Evolutionary conservation across 2,113 vertebrate species (phyloP), one percentile per base, ranked within the genome.

Genomic region (Anarrhichthys ocellatus): DNA sequence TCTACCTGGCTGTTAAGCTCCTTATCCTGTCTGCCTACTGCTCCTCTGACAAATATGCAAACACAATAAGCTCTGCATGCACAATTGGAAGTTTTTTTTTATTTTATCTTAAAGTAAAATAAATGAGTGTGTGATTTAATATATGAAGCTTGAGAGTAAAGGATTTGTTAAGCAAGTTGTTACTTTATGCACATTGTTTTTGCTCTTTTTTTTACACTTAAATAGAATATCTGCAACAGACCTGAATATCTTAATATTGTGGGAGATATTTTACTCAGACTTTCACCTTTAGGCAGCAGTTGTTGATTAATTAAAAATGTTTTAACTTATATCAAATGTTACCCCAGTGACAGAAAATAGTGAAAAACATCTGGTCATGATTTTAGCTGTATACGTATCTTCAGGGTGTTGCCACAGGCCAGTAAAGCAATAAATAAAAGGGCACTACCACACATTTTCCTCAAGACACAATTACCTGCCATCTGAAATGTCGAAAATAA

Each of bases 1-100:
- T 22, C 56, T 68, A 83, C 68, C 73, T 75, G 38, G 52, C 59
- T 73, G 52, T 56, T 48, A 76, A 69, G 48, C 62, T 78, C 62
- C 34, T 77, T 74, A 76, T 71, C 36, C n/a, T 76, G 59, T 68
- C 80, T 79, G 50, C 27, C 46, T 64, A 32, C 48, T 38, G 42
- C 17, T 76, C 67, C 56, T 72, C 14, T 64, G 52, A 73, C 62
- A 81, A 80, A 38, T 29, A 46, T 63, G 27, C 24, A 65, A 63
- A 71, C 54, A 77, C 9, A 56, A 9, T 40, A 48, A 32, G 20
- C 9, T 44, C 44, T 42, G 29, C n/a, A 63, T 29, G 9, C 36
- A 63, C 59, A 65, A 58, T 54, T 70, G 27, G 14, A 50, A 32
- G 18, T 4, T 29, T 40, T 58, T 9, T 22, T 52, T 52, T 9